Evolutionary conservation across 2,888 invertebrate species (phyloP).

Genomic region (Scotopteryx bipunctaria): DNA sequence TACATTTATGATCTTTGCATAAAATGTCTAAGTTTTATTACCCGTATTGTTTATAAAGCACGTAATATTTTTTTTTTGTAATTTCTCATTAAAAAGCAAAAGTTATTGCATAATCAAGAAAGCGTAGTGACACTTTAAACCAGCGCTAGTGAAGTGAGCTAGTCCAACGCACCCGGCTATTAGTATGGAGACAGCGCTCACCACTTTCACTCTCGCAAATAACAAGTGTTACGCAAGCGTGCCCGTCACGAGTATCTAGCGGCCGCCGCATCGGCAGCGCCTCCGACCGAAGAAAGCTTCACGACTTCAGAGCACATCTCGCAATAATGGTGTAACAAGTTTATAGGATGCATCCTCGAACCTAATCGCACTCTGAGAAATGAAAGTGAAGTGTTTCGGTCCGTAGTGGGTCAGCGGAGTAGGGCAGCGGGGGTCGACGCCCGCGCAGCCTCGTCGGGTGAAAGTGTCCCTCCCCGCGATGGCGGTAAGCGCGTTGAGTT

Average conservation of each 20-base stretch:
- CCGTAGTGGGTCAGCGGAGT: slow-evolving; percentile 80
- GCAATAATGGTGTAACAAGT: slow-evolving; percentile 59
- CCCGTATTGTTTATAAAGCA: slow-evolving; percentile 17
- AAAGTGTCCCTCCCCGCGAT: slow-evolving; percentile 74
- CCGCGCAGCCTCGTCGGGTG: slow-evolving; percentile 81
- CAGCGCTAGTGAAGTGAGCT: slow-evolving; percentile 55
- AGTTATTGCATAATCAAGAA: slow-evolving; percentile 67
- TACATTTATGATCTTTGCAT: background rate
- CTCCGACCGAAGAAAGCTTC: slow-evolving; percentile 43
- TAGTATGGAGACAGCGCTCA: slow-evolving; percentile 77
- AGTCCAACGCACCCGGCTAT: slow-evolving; percentile 69
- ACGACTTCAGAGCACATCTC: slow-evolving; percentile 37
- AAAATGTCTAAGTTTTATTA: slow-evolving; percentile 7
- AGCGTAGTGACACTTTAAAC: slow-evolving; percentile 74
- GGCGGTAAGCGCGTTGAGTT: slow-evolving; percentile 60
- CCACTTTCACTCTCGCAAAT: slow-evolving; percentile 80
- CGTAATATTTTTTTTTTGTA: slow-evolving; percentile 23
- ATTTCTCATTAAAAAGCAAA: slow-evolving; percentile 60
- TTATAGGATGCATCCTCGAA: slow-evolving; percentile 71
- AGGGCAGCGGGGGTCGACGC: slow-evolving; percentile 79
- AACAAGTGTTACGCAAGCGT: slow-evolving; percentile 77
- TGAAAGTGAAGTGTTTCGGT: slow-evolving; percentile 80
- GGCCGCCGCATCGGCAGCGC: slow-evolving; percentile 45
- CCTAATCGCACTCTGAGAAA: slow-evolving; percentile 74
- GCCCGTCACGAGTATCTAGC: slow-evolving; percentile 66